phyloP scores from a whole-genome alignment of 2,113 vertebrate species.

The Ammodytes dubius region DNA sequence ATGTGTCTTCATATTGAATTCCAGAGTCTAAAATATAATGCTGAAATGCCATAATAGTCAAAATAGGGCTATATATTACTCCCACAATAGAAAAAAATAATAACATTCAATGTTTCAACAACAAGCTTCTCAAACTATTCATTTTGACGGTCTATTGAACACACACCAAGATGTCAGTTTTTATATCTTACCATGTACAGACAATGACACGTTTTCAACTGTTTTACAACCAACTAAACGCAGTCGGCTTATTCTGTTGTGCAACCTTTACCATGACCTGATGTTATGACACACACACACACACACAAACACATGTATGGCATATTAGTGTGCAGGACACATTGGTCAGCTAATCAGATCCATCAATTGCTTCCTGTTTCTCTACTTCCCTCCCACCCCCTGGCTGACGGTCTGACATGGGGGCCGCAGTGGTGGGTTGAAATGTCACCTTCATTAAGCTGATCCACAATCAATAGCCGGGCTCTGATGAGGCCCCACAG shows the following conservation, averaged over 20 bases:
- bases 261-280: background rate
- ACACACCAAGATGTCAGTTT: background rate
- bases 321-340: slow-evolving; percentile 29
- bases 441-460: slow-evolving; percentile 73
- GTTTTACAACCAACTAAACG: background rate
- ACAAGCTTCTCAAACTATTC: background rate
- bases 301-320: background rate
- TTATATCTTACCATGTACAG: background rate
- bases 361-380: slow-evolving; percentile 54
- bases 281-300: background rate
- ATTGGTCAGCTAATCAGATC: slow-evolving; percentile 45
- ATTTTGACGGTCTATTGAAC: background rate
- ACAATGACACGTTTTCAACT: background rate
- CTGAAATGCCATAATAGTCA: background rate
- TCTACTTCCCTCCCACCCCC: slow-evolving; percentile 3
- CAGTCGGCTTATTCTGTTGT: background rate
- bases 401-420: slow-evolving; percentile 27
- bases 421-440: slow-evolving; percentile 40
- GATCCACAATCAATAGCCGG: slow-evolving; percentile 65
- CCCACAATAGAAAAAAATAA: background rate
- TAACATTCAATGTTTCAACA: background rate
- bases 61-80: background rate
- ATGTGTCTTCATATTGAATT: background rate
- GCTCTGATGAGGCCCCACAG: slow-evolving; percentile 63
- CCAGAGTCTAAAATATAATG: background rate